Evolutionary conservation across 2,113 vertebrate species (phyloP).

Genomic region (Myrmecophaga tridactyla): DNA sequence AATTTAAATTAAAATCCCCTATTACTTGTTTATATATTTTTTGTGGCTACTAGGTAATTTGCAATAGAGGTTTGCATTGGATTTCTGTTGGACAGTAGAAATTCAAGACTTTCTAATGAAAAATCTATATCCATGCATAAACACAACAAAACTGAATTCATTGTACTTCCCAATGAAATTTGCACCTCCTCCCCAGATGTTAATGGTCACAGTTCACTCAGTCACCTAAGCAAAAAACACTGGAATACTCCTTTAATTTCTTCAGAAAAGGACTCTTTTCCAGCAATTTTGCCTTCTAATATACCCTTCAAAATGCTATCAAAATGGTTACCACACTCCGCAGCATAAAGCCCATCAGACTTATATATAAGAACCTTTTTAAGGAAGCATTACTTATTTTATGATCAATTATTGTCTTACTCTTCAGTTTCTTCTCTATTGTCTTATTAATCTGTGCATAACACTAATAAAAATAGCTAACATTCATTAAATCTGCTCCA

Average conservation of each 20-base stretch:
- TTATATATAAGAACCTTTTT: neutral
- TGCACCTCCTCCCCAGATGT: neutral
- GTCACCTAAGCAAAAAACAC: neutral
- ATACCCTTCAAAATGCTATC: neutral
- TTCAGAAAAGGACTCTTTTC: neutral
- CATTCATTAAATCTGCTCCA: neutral
- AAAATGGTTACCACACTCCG: neutral
- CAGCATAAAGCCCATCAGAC: neutral
- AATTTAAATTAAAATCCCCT: neutral
- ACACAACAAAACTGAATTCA: neutral
- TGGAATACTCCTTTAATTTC: neutral
- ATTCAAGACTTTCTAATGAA: too few species aligned
- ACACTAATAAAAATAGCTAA: neutral
- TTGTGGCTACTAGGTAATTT: neutral
- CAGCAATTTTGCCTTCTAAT: neutral
- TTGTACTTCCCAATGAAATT: neutral
- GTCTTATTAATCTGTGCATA: neutral
- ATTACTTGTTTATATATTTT: neutral
- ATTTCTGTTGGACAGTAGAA: too few species aligned
- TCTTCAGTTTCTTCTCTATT: neutral
- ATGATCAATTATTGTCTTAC: neutral
- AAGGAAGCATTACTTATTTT: neutral
- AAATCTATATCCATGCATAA: neutral
- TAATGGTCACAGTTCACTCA: neutral
- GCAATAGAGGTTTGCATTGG: neutral